phyloP scores from a whole-genome alignment of 1,140 invertebrate genomes.

The Drosophila pseudoananassae region DNA sequence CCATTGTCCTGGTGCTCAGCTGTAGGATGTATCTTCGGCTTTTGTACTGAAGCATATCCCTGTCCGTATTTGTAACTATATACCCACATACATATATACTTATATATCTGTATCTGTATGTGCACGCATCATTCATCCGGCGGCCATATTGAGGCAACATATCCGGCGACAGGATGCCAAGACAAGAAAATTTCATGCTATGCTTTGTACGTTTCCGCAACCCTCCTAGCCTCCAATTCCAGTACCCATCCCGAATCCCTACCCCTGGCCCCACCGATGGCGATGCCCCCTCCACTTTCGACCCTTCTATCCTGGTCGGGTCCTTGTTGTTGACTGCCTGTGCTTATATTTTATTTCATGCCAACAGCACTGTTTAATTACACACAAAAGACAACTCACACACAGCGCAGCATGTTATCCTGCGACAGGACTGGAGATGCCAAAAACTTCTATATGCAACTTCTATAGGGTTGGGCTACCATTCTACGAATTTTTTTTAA shows the following conservation, averaged over 20 bases:
- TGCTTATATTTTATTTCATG: constrained; percentile 82
- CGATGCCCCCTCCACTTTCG: background rate
- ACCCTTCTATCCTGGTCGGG: constrained; percentile 22
- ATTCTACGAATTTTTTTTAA: background rate
- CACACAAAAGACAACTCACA: constrained; percentile 77
- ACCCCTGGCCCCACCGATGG: background rate
- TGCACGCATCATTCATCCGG: constrained; percentile 78
- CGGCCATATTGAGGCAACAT: constrained; percentile 81
- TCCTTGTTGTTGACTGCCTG: constrained; percentile 49
- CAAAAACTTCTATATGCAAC: constrained; percentile 8
- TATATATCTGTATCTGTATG: constrained; percentile 42
- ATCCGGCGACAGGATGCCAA: constrained; percentile 81
- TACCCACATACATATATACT: constrained; percentile 4
- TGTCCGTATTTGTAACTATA: constrained; percentile 27
- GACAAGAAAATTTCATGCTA: constrained; percentile 81
- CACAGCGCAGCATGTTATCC: constrained; percentile 31
- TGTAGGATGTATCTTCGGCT: constrained; percentile 35
- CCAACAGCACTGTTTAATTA: constrained; percentile 81
- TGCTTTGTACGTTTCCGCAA: constrained; percentile 77
- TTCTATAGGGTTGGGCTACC: no score
- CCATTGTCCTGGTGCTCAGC: constrained; percentile 65
- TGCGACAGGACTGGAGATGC: constrained; percentile 18
- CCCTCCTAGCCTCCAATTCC: constrained; percentile 1
- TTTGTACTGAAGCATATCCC: constrained; percentile 14
- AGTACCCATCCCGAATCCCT: background rate